Conservation (phyloP, 2,888 invertebrate genomes). For the Chydorus sphaericus region DNA sequence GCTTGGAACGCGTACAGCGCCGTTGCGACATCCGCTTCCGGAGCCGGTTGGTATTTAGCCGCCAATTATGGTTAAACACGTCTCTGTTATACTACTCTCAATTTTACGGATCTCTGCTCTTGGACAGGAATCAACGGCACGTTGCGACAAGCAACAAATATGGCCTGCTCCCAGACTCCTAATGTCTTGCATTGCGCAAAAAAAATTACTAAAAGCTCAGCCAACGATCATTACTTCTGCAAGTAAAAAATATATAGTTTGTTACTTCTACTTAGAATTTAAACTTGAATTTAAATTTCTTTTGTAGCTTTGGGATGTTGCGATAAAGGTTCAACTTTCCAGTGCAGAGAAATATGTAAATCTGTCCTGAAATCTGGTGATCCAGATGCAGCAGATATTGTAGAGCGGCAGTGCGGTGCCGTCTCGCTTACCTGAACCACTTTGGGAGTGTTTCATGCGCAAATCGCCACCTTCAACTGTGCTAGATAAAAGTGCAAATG, state of each 20-base stretch:
- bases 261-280: too few species aligned
- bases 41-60: neutral
- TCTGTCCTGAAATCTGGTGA: neutral
- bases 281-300: too few species aligned
- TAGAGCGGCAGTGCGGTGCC: neutral
- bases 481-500: neutral
- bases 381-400: neutral
- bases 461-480: slow-evolving; percentile 2
- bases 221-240: neutral
- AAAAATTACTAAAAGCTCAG: neutral
- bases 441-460: slow-evolving; percentile 1
- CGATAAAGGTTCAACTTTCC: slow-evolving; percentile 1
- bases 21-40: slow-evolving; percentile 1
- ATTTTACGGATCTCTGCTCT: neutral
- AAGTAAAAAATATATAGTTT: too few species aligned
- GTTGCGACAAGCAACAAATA: neutral
- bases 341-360: neutral
- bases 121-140: neutral
- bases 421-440: neutral
- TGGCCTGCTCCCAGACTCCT: neutral
- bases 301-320: neutral
- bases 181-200: slow-evolving; percentile 2
- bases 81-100: neutral
- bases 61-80: neutral
- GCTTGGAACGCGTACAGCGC: neutral